Base-by-base conservation (phyloP, 2,797 vertebrate species). In the Takifugu rubripes region DNA sequence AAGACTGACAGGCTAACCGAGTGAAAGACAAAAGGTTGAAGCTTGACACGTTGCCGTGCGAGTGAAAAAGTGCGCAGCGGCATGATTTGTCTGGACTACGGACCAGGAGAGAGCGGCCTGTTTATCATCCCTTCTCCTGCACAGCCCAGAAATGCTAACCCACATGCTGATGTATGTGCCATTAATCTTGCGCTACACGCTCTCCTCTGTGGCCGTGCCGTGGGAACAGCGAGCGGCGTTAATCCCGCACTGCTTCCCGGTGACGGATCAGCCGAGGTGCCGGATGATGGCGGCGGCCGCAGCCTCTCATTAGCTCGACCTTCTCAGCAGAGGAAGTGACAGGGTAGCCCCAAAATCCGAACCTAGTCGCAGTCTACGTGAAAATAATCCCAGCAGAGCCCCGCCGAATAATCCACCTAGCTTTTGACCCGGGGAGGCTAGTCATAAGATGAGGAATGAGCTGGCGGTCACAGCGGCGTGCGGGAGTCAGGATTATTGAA, bases 221-320 rank as follows among this genome's bases (percentile, higher is more conserved):
- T 56, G 55, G 52, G 52, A 59, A 64, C 64, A 54, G 64, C 25
- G 50, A 65, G 56, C 54, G 43, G 61, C 60, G 55, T 62, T 64
- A 79, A 75, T 79, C 66, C 76, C 33, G 45, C 49, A 58, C 65
- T 51, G 47, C 51, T 51, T 56, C 24, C 40, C 57, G 15, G 70
- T 71, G 79, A 79, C 77, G 75, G 74, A 81, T 72, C 64, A 61
- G 47, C 54, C 40, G 27, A 40, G 60, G 57, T 2, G 55, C 25
- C 52, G 25, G 27, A 59, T 66, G 63, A 86, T 87, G 76, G 69
- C 66, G 70, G 60, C 62, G 62, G 59, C 61, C 48, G 49, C 55
- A 61, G 64, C 71, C 55, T 66, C 82, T 89, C 85, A 87, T 89
- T 86, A 91, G 74, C 77, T 83, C 75, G 59, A 70, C 82, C 74